Base-by-base conservation (phyloP, 2,888 invertebrate genomes). In the Trissolcus japonicus region DNA sequence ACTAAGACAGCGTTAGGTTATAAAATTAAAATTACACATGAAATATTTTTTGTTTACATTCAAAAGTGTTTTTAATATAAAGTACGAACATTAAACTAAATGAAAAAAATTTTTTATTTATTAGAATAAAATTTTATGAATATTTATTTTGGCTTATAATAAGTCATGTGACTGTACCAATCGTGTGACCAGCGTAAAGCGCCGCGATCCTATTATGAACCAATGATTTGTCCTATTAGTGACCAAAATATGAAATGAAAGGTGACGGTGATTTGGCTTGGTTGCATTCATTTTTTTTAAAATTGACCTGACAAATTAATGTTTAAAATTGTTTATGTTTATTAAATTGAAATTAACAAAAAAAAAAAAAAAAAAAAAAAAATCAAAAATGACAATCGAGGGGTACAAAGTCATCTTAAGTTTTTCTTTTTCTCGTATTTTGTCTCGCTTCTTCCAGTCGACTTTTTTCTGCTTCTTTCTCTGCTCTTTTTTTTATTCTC, bases 141-240 rank as follows among this genome's bases (percentile, higher is more conserved):
- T 41, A 41, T 41, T 41, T 41, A 41, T 41, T 41, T 41, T n/a
- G 41, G 13, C 41, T 41, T 2, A 19, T 41, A 41, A 41, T 41
- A 41, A 41, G 41, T 41, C 13, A 41, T 2, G 41, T 41, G 41
- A 41, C 41, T 41, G 9, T 41, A 41, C 41, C 41, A 41, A 3
- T 41, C 41, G 41, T 41, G 41, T 13, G 41, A 41, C 41, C 41
- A 41, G 41, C 41, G 41, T 41, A 41, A 41, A 41, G 41, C 41
- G 11, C 41, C 41, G 41, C 41, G 41, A 41, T 3, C 41, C 41
- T 41, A 41, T 41, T 41, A 41, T 3, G 41, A 41, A 41, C 41
- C 41, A 41, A 41, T 3, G 41, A 41, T 41, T 41, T 41, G 13
- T 3, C 41, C 41, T 41, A 41, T 41, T 41, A 41, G 41, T 41